Evolutionary conservation across 2,113 vertebrate genomes (phyloP).

Genomic region (Lophius piscatorius): DNA sequence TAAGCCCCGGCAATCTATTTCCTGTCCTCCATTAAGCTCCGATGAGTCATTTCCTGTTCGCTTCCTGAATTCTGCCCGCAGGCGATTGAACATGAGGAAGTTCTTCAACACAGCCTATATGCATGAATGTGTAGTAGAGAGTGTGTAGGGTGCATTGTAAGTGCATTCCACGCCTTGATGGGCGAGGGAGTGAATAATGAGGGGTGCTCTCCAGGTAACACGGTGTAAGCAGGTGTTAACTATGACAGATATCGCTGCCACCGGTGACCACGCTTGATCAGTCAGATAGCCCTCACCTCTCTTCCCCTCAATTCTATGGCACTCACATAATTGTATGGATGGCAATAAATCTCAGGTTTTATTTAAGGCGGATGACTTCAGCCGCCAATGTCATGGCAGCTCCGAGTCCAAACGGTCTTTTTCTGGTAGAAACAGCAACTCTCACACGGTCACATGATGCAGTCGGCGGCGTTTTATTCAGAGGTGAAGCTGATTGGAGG

Average conservation of each 20-base stretch:
- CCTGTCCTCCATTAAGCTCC: conserved; percentile 36
- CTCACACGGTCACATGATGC: too few species aligned
- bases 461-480: too few species aligned
- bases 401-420: conserved; percentile 38
- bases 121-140: not conserved
- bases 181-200: conserved; percentile 58
- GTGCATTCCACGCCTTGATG: conserved; percentile 23
- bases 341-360: conserved; percentile 59
- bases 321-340: conserved; percentile 47
- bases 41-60: conserved; percentile 44
- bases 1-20: conserved; percentile 28
- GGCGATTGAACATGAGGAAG: conserved; percentile 24
- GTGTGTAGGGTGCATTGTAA: not conserved
- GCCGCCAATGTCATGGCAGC: conserved; percentile 38
- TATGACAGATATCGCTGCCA: conserved; percentile 70
- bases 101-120: not conserved
- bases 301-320: conserved; percentile 46
- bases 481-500: not conserved
- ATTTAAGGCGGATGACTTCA: conserved; percentile 52
- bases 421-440: too few species aligned
- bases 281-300: conserved; percentile 51
- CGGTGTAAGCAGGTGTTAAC: conserved; percentile 65
- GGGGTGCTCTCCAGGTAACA: conserved; percentile 43
- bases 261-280: conserved; percentile 60
- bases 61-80: conserved; percentile 3